Base-by-base conservation (phyloP, 2,797 vertebrate species). In the Platyrinchus mystaceus region DNA sequence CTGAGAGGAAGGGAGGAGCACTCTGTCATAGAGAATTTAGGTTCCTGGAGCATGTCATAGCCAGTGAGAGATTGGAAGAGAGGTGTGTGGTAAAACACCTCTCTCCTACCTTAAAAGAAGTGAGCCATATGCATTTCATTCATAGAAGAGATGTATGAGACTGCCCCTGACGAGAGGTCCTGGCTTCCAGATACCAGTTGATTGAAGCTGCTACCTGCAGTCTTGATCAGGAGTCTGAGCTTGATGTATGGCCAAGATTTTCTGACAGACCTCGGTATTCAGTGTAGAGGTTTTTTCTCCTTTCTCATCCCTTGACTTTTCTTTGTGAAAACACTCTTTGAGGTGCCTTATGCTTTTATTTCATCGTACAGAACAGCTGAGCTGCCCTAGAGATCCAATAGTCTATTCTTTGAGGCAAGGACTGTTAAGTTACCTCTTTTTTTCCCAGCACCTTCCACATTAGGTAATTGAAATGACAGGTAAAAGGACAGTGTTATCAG, bases 251-350 rank as follows among this genome's bases (percentile, higher is more conserved):
- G 30, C 34, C 70, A 88, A 71, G 66, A 86, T 75, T 95, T 93
- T 90, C 69, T 92, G 77, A 78, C 73, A 95, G 85, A 85, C 64
- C 76, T 58, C 12, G 9, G 41, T 84, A 74, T 90, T 86, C 79
- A 75, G 14, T 4, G 8, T 26, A 43, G 12, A 2, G 0, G 0
- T 58, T 90, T 87, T 76, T 56, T 6, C 21, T 77, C 5, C 39
- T 66, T 86, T 88, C 73, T 64, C 27, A 70, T 78, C 37, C 32
- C n/a, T 43, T 70, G 73, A 63, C 60, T 94, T 94, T 87, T 87
- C 88, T 90, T 90, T 93, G 69, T 91, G 46, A 91, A 93, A 94
- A 82, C 23, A 63, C 14, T 87, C 90, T 94, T 86, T 93, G 80
- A 89, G 80, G 34, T 90, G 55, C n/a, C 28, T 86, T 66, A 46